Evolutionary conservation across 2,113 vertebrate species (phyloP).

Genomic region (Kobus ellipsiprymnus): DNA sequence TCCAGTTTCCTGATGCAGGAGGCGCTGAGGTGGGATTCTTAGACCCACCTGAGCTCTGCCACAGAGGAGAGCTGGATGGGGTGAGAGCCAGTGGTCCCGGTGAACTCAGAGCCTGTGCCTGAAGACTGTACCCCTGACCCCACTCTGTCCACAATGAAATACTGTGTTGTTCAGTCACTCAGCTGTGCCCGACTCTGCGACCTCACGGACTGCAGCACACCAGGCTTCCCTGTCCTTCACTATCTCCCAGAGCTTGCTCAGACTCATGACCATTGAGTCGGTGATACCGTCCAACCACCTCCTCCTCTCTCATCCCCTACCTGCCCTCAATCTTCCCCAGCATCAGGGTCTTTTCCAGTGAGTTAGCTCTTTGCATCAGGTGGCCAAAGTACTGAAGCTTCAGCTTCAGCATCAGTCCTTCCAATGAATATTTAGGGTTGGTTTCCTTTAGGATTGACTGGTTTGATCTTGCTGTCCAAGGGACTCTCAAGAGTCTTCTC

Average conservation of each 20-base stretch:
- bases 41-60: background rate
- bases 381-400: background rate
- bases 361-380: background rate
- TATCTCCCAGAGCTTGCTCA: background rate
- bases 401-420: background rate
- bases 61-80: background rate
- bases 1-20: background rate
- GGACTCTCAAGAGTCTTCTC: background rate
- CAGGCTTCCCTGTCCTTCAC: background rate
- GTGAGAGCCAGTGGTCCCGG: accelerated
- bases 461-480: background rate
- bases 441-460: background rate
- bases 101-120: background rate
- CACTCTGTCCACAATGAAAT: background rate
- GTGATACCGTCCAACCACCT: background rate
- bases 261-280: background rate
- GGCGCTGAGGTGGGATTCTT: background rate
- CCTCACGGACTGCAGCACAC: background rate
- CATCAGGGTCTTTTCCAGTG: background rate
- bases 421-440: background rate
- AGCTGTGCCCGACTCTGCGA: background rate
- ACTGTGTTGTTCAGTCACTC: background rate
- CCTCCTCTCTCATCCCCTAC: background rate
- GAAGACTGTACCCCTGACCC: accelerated
- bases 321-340: background rate